Conservation (phyloP, 1,140 invertebrate species). For the Drosophila nebulosa region DNA sequence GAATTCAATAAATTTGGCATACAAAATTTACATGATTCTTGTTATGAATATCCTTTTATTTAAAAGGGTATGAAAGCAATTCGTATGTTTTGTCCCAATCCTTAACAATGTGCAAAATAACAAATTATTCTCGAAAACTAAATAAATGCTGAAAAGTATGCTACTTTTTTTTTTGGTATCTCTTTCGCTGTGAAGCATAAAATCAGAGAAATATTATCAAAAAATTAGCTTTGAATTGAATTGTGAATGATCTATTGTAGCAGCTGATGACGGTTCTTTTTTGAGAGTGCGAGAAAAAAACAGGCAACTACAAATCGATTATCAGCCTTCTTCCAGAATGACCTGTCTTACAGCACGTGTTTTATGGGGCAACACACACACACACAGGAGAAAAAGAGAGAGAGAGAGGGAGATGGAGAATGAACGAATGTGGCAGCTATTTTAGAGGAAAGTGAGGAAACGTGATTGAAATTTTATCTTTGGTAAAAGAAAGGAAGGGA, state of each 20-base stretch:
- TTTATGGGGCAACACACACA: slow-evolving; percentile 4
- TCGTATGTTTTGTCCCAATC: not conserved
- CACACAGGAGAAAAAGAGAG: slow-evolving; percentile 6
- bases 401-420: not conserved
- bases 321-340: not conserved
- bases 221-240: not conserved
- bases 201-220: not conserved
- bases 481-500: slow-evolving; percentile 56
- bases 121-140: not conserved
- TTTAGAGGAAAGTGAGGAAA: slow-evolving; percentile 64
- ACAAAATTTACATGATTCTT: too few species aligned
- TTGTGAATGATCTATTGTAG: not conserved
- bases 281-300: not conserved
- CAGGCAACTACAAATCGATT: slow-evolving; percentile 2
- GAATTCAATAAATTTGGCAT: too few species aligned
- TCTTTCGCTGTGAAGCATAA: not conserved
- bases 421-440: slow-evolving; percentile 15
- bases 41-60: too few species aligned
- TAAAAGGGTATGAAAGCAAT: not conserved
- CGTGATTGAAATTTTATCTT: slow-evolving; percentile 77
- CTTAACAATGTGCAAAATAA: not conserved
- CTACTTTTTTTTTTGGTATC: not conserved
- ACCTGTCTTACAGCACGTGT: slow-evolving; percentile 1
- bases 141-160: not conserved
- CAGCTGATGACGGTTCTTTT: not conserved